Evolutionary conservation across 2,113 vertebrate species (phyloP).

Genomic region (Hemibagrus wyckioides): DNA sequence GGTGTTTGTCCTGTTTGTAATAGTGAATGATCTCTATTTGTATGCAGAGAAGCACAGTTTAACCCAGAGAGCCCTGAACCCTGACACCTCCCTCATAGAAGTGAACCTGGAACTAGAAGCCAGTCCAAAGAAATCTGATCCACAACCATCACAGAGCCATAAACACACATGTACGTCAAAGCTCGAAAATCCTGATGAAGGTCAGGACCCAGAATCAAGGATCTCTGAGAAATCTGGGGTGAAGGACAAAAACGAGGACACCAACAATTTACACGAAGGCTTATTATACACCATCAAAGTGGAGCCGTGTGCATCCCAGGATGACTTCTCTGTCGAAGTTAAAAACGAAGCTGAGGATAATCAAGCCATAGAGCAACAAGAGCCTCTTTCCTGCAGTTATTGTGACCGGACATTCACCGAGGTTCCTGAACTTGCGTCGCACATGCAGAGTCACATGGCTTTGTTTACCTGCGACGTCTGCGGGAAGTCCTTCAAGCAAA

Average conservation of each 20-base stretch:
- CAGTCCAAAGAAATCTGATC: neutral
- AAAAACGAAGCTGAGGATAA: neutral
- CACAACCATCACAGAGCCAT: neutral
- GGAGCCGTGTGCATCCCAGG: neutral
- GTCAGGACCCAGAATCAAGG: neutral
- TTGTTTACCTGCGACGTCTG: slow-evolving; percentile 31
- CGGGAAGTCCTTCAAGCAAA: slow-evolving; percentile 38
- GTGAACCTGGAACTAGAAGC: slow-evolving; percentile 34
- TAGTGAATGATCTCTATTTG: neutral
- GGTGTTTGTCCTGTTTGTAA: neutral
- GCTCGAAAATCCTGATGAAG: neutral
- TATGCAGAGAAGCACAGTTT: slow-evolving; percentile 22
- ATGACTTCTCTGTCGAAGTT: neutral
- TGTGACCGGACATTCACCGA: slow-evolving; percentile 5
- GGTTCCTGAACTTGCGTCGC: neutral
- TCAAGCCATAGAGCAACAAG: neutral
- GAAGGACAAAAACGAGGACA: neutral
- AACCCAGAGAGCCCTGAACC: neutral
- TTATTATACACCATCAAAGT: slow-evolving; percentile 8
- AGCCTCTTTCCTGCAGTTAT: neutral
- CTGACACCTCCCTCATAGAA: slow-evolving; percentile 21
- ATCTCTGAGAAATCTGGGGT: neutral
- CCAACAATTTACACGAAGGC: neutral
- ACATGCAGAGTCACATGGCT: neutral
- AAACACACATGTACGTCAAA: neutral